These are phyloP conservation scores for Tuberolachnus salignus DNA, from an alignment of 2,888 invertebrate genomes.

Conservation along the genomic window DNA sequence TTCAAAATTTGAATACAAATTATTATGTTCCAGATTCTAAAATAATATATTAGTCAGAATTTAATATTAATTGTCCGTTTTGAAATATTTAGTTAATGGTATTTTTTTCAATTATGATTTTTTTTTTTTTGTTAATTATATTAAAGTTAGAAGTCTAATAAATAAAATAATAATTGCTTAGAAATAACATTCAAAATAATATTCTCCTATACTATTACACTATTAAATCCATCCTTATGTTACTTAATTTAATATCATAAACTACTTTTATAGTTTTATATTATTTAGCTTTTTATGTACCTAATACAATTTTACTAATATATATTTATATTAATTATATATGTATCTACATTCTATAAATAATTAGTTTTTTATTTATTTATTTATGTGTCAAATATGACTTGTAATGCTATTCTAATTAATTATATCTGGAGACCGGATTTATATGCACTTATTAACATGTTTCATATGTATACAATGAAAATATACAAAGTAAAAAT, in stretches of 20 bases:
- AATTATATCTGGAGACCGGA: too few relatives aligned
- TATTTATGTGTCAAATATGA: background rate
- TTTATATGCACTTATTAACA: too few relatives aligned
- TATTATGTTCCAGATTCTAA: too few relatives aligned
- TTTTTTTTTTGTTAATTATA: too few relatives aligned
- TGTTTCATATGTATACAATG: too few relatives aligned
- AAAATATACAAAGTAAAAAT: too few relatives aligned
- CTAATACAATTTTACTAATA: background rate
- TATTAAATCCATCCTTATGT: conserved; percentile 27
- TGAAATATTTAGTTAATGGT: too few relatives aligned
- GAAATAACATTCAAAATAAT: background rate
- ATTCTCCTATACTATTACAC: background rate
- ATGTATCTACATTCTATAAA: background rate
- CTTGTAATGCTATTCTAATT: too few relatives aligned
- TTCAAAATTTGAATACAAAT: too few relatives aligned
- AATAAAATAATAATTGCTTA: background rate
- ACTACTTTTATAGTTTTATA: conserved; percentile 7
- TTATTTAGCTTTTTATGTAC: background rate
- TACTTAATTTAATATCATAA: conserved; percentile 22
- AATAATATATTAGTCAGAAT: background rate
- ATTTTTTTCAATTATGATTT: too few relatives aligned
- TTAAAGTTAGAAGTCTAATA: background rate
- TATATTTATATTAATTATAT: too few relatives aligned
- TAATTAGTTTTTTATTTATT: background rate
- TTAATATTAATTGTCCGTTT: background rate